Evolutionary conservation across 30 jellyfish, hydroid and myxozoan species (phyloP), one percentile per base, ranked within the genome.

Genomic region (Hydractinia symbiolongicarpus): DNA sequence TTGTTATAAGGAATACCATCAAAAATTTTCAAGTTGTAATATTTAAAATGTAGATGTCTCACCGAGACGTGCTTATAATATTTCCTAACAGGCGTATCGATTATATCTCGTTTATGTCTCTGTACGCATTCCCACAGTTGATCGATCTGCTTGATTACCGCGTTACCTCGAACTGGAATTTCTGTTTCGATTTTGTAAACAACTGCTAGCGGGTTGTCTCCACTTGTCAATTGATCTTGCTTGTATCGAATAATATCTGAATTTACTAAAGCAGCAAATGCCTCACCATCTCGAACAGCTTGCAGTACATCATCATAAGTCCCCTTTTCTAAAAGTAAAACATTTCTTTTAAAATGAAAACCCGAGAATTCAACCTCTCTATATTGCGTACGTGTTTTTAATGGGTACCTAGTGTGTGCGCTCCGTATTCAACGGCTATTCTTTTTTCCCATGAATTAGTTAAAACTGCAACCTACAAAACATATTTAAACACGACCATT

Each of bases 261-360:
- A 64, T 64, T 64, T 44, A 64, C 40, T 13, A 64, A 64, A n/a
- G 74, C 74, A 64, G 74, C 74, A 13, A 64, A 64, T 64, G 74
- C 17, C 8, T 64, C 17, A 6, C 74, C 74, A 64, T 51, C 40
- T 64, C 19, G 52, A n/a, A 64, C 74, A n/a, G 74, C 74, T 64
- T 64, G 52, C 74, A 64, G 40, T 6, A 64, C 74, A n/a, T 64
- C 17, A 64, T 64, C 74, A 64, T 64, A 64, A n/a, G 74, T 64
- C 7, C 40, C 17, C 9, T 6, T n/a, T 6, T 51, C 74, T 64
- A 13, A 0, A 6, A 64, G 2, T n/a, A 64, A 64, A 64, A 64
- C 9, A 13, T 64, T 13, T 6, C 9, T 64, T 64, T 51, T 64
- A 7, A 6, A n/a, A 58, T 58, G 69, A 13, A 58, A 58, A 58